phyloP scores from a whole-genome alignment of 2,797 vertebrate genomes.

The Pangasius djambal region DNA sequence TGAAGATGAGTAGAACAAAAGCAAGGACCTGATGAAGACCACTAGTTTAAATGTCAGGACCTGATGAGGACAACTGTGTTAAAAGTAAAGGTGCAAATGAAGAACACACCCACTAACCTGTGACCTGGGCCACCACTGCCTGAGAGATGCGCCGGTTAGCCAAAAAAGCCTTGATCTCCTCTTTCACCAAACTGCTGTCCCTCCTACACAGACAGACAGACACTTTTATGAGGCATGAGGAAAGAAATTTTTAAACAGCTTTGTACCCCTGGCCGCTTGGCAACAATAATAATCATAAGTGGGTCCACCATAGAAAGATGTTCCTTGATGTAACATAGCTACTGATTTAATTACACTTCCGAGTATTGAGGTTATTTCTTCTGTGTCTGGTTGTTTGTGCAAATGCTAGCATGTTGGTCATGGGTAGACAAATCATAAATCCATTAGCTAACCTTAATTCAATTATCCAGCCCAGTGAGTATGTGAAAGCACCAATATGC shows the following conservation, averaged over 20 bases:
- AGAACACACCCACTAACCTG: conserved; percentile 77
- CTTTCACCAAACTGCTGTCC: conserved; percentile 97
- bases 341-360: not conserved
- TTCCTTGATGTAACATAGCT: too few species aligned
- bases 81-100: not conserved
- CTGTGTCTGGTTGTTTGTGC: too few species aligned
- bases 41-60: not conserved
- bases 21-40: not conserved
- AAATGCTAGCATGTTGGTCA: not conserved
- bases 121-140: conserved; percentile 98
- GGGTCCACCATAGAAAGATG: not conserved
- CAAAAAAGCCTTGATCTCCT: conserved; percentile 98
- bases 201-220: conserved; percentile 76
- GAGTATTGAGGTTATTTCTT: not conserved
- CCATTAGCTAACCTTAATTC: conserved; percentile 3
- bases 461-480: conserved; percentile 2
- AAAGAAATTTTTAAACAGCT: not conserved
- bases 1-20: not conserved
- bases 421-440: conserved; percentile 1
- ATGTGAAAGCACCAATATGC: not conserved
- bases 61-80: not conserved
- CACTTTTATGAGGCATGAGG: not conserved
- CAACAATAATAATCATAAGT: not conserved
- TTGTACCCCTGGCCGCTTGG: not conserved
- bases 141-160: conserved; percentile 98